These are phyloP conservation scores for Anagrus nilaparvatae DNA, from an alignment of 1,140 invertebrate species.

Conservation along the genomic window DNA sequence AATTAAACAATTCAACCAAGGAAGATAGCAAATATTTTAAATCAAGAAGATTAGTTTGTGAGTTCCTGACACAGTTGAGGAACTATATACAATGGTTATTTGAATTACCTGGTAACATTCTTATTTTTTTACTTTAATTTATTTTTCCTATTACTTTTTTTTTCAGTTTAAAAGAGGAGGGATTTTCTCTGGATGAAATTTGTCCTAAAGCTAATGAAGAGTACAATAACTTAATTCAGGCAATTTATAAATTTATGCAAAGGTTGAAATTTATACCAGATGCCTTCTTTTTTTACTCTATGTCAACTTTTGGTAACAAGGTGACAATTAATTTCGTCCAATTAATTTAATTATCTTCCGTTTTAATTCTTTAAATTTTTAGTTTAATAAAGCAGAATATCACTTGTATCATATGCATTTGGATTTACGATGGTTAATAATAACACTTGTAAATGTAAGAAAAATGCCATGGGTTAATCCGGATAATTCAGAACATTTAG, in stretches of 20 bases:
- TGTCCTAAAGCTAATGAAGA: conserved; percentile 23
- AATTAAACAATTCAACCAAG: conserved; percentile 14
- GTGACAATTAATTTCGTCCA: conserved; percentile 19
- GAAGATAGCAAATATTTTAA: conserved; percentile 26
- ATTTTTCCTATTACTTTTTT: conserved; percentile 6
- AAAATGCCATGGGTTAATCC: conserved; percentile 19
- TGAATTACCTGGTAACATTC: neutral
- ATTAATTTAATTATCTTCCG: no score
- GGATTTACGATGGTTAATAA: conserved; percentile 37
- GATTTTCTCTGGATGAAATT: conserved; percentile 19
- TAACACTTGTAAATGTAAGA: conserved; percentile 28
- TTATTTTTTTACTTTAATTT: conserved; percentile 4
- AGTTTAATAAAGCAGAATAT: conserved; percentile 38
- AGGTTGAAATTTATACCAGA: conserved; percentile 30
- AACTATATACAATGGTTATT: conserved; percentile 31
- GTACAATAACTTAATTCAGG: conserved; percentile 23
- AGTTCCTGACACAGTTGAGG: conserved; percentile 30
- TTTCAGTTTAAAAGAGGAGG: conserved; percentile 27
- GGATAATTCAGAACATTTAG: conserved; percentile 23
- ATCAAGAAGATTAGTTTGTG: conserved; percentile 24
- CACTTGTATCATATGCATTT: conserved; percentile 41
- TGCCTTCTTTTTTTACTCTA: conserved; percentile 33
- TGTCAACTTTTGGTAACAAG: conserved; percentile 34
- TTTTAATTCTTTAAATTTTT: no score
- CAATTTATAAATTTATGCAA: conserved; percentile 26